These are phyloP conservation scores for Rynchops niger DNA, from an alignment of 2,113 vertebrate genomes.

Conservation along the genomic window DNA sequence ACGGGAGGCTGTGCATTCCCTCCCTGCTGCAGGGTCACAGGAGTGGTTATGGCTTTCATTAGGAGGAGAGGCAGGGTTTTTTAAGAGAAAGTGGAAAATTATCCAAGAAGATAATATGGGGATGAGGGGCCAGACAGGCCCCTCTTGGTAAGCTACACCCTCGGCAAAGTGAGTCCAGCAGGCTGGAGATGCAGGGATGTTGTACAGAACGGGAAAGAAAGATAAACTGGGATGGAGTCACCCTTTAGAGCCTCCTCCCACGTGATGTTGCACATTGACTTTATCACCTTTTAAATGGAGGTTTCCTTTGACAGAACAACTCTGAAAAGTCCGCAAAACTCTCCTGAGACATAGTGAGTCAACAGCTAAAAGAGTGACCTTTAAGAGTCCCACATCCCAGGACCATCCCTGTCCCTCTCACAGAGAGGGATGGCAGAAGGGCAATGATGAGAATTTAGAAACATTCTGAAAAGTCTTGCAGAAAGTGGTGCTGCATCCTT, in stretches of 20 bases:
- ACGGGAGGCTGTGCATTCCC: rapidly evolving
- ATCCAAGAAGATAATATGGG: not conserved
- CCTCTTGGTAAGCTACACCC: not conserved
- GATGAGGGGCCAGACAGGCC: not conserved
- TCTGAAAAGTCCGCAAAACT: constrained; percentile 26
- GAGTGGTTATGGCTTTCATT: not conserved
- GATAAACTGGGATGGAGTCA: not conserved
- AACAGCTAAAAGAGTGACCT: not conserved
- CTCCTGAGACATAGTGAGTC: not conserved
- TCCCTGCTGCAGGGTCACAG: not conserved
- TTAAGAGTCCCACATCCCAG: not conserved
- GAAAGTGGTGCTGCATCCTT: constrained; percentile 28
- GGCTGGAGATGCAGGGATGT: not conserved
- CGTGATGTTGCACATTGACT: not conserved
- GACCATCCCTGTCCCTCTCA: not conserved
- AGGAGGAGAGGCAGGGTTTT: not conserved
- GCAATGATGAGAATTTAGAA: not conserved
- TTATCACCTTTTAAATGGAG: not conserved
- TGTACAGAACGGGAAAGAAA: not conserved
- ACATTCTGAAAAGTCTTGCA: not conserved
- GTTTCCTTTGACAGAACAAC: constrained; percentile 24
- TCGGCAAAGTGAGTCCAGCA: not conserved
- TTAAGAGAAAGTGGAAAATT: not conserved
- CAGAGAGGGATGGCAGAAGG: not conserved
- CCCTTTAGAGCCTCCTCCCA: not conserved